Evolutionary conservation across 23 tunicate genomes (phyloP), one percentile per base, ranked within the genome.

Genomic region (Trididemnum clinides): DNA sequence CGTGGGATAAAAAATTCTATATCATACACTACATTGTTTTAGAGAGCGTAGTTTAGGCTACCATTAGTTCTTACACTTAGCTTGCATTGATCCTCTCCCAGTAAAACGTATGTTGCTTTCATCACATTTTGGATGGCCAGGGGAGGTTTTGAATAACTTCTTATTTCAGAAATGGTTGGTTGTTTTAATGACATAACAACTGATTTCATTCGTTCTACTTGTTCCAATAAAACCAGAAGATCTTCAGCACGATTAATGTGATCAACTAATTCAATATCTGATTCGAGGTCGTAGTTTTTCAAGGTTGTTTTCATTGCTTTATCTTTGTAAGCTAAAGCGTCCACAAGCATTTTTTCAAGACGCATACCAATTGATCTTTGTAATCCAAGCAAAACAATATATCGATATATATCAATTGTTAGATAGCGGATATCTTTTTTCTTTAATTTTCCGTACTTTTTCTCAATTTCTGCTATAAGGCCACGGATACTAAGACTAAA

Each of bases 71-170:
- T 5, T 66, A 65, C 90, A 35, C 31, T 77, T 10, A 86, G 50
- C 10, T 77, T 38, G 23, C 64, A 28, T 38, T 86, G 57, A 22
- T 86, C 58, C 2, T 77, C 81, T 1, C 90, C 90, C 6, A 86
- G 78, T 28, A 86, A 39, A 59, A 86, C 6, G 49, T 77, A 86
- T 0, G 90, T 86, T 7, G 90, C 90, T 64, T 77, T 30, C 90
- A 86, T 86, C 0, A 86, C 84, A 3, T 77, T 64, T 1, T 22
- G 50, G 57, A 77, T 66, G 54, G 76, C 90, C 5, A 65, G 19
- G 7, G 90, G 90, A 23, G 90, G 90, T 1, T 77, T 77, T 2
- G 50, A 77, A 69, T 86, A 86, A 77, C 90, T 86, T 5, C 90
- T 82, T 10, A 86, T 84, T 69, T 86, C 90, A 12, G 90, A 86